Conservation (phyloP, 2,888 invertebrate genomes). For the Ormia ochracea region DNA sequence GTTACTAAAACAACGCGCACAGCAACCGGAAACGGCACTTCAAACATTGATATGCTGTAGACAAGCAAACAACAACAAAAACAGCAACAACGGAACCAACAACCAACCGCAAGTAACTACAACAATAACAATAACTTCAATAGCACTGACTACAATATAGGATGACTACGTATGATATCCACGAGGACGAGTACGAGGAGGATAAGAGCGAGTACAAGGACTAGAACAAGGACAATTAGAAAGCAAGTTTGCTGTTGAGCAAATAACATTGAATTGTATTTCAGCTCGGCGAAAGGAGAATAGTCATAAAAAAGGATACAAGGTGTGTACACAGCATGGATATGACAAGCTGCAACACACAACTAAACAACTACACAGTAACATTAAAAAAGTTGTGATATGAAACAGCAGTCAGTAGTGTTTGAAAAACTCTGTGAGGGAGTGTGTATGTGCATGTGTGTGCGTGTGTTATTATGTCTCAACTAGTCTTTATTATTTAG, state of each 20-base stretch:
- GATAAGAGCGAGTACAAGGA: constrained; percentile 11
- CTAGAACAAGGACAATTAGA: constrained; percentile 9
- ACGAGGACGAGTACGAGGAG: background rate
- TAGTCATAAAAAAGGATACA: background rate
- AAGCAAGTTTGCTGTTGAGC: constrained; percentile 10
- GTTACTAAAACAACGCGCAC: constrained; percentile 84
- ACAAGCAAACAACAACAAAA: constrained; percentile 20
- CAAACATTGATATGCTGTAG: constrained; percentile 77
- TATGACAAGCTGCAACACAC: background rate
- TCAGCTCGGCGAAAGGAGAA: background rate
- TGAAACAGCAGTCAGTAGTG: too few relatives aligned
- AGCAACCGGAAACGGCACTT: constrained; percentile 80
- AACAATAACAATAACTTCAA: constrained; percentile 10
- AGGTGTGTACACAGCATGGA: constrained; percentile 35
- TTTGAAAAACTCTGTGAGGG: too few relatives aligned
- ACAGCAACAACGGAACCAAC: background rate
- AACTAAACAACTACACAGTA: background rate
- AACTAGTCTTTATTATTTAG: too few relatives aligned
- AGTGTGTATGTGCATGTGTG: too few relatives aligned
- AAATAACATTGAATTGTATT: background rate
- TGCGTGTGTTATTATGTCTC: too few relatives aligned
- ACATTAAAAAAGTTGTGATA: too few relatives aligned
- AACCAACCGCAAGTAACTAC: background rate
- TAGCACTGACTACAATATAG: constrained; percentile 9
- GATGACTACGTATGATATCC: background rate